Evolutionary conservation across 92 coral and sea anemone species (phyloP).

Genomic region (Diadumene lineata): DNA sequence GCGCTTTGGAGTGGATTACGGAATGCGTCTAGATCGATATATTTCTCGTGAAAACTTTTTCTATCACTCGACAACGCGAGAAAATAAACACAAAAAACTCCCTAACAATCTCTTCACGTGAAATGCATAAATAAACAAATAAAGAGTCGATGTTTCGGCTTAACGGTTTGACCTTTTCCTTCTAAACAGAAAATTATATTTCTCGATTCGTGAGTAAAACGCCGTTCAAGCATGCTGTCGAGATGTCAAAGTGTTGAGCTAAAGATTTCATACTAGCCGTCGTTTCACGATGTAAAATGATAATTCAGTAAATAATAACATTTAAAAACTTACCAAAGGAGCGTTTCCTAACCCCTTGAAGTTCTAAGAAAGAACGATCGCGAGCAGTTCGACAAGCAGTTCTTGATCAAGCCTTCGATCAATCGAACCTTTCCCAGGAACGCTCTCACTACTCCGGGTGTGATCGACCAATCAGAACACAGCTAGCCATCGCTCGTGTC

Average conservation of each 20-base stretch:
- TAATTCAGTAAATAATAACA: background rate
- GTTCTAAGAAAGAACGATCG: background rate
- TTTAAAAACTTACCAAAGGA: slow-evolving; percentile 9
- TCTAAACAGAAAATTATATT: slow-evolving; percentile 24
- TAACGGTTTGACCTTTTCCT: slow-evolving; percentile 22
- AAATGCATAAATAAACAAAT: background rate
- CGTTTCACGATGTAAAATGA: background rate
- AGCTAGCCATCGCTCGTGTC: slow-evolving; percentile 26
- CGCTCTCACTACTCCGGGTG: slow-evolving; percentile 18
- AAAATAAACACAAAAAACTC: background rate
- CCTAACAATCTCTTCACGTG: background rate
- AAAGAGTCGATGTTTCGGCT: background rate
- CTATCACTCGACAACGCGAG: background rate
- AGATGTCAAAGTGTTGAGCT: background rate
- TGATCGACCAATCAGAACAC: slow-evolving; percentile 65
- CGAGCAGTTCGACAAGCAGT: slow-evolving; percentile 1
- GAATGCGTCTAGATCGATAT: background rate
- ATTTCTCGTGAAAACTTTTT: background rate
- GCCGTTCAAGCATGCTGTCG: background rate
- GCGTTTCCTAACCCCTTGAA: slow-evolving; percentile 6
- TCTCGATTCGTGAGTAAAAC: slow-evolving; percentile 1
- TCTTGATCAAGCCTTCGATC: slow-evolving; percentile 24
- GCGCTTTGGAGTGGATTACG: background rate
- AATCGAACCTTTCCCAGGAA: slow-evolving; percentile 20
- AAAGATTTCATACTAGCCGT: background rate